Base-by-base conservation (phyloP, 2,888 invertebrate genomes). In the Listrodromus nycthemerus region DNA sequence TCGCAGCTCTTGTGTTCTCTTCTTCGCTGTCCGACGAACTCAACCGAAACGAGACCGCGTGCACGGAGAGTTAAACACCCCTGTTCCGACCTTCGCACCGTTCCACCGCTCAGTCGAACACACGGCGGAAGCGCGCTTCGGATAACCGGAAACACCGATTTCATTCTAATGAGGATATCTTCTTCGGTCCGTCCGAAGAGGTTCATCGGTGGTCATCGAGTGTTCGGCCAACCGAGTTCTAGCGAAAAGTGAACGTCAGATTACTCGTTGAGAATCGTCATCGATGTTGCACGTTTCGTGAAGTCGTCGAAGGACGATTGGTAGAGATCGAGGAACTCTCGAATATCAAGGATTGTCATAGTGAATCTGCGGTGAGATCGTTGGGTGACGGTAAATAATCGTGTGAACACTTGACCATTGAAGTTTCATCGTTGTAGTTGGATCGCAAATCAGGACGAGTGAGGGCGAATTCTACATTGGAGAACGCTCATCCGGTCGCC, bases 31-130 rank as follows among this genome's bases (percentile, higher is more conserved):
- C 81, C 81, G 63, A 71, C 82, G 76, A 83, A 91, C 66, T 61
- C 79, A 82, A 21, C 92, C 92, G 89, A 92, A 92, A 92, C 92
- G 92, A 91, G 92, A 92, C 92, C 92, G 91, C 92, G 91, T 90
- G 90, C 73, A 74, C 61, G 30, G 79, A 70, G 67, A 91, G 91
- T 91, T 91, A 91, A 92, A 91, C 91, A 91, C 90, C 91, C 91
- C 89, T 70, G 70, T 78, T 21, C 27, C 50, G 82, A 79, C 82
- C 78, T 55, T 52, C 30, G 45, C 82, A 50, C 16, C 41, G 41
- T 76, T 71, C 67, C 63, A 66, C 70, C 70, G 67, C 71, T 83
- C 70, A 41, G 37, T 55, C 45, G 78, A 69, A 27, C 65, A 24
- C n/a, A 70, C 70, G 48, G 33, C 79, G 45, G 21, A 71, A 65